Percentiles rank a stretch among this genome's conserved stretches.
These are phyloP conservation scores for Meloidogyne floridensis DNA, from an alignment of 1,140 invertebrate species.

Conservation along the genomic window DNA sequence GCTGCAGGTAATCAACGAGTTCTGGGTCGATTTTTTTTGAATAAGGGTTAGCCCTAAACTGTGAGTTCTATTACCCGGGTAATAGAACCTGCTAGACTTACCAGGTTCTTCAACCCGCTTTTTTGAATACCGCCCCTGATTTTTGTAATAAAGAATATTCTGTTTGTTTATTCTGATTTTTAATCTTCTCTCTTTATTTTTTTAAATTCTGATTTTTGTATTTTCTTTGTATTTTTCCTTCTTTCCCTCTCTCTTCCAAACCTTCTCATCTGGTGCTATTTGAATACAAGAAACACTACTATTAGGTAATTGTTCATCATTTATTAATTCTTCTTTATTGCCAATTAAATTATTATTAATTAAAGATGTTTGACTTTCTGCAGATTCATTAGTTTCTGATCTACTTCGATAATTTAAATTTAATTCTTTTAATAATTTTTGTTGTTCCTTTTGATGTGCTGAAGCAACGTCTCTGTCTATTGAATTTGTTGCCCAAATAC, in stretches of 20 bases:
- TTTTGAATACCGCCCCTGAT: too few relatives aligned
- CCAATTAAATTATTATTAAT: neutral
- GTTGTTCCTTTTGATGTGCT: conserved; percentile 23
- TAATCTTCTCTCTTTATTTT: too few relatives aligned
- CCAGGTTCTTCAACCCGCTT: too few relatives aligned
- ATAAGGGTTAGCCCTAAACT: too few relatives aligned
- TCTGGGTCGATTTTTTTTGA: too few relatives aligned
- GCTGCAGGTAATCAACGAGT: too few relatives aligned
- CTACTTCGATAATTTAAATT: conserved; percentile 34
- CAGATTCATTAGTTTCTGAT: neutral
- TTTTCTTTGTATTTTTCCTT: too few relatives aligned
- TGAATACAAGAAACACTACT: conserved; percentile 34
- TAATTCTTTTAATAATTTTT: conserved; percentile 6
- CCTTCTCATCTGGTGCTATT: conserved; percentile 47
- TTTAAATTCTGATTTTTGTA: too few relatives aligned
- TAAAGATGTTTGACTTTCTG: neutral
- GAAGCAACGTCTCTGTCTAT: conserved; percentile 40
- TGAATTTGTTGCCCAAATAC: conserved; percentile 49
- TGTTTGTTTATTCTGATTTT: too few relatives aligned
- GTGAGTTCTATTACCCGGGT: too few relatives aligned
- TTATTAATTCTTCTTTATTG: neutral
- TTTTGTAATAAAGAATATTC: too few relatives aligned
- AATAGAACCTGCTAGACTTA: too few relatives aligned
- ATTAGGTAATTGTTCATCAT: neutral
- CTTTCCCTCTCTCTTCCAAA: neutral